phyloP scores from a whole-genome alignment of 1,140 invertebrate genomes.

The Lepidurus arcticus region DNA sequence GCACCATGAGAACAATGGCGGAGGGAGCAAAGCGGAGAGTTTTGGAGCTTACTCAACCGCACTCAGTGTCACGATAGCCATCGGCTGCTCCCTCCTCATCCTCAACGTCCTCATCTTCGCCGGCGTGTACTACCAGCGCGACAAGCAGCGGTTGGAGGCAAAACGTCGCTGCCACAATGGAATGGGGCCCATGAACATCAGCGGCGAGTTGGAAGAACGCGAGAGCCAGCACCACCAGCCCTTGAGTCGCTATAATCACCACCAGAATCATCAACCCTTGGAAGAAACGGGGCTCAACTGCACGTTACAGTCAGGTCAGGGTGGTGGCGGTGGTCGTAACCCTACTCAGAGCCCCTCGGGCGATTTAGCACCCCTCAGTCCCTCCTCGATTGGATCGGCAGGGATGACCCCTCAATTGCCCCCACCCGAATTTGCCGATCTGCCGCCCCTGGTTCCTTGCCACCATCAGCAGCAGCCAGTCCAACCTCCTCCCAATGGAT shows the following conservation, averaged over 20 bases:
- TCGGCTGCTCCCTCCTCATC: slow-evolving; percentile 82
- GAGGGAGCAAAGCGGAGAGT: slow-evolving; percentile 51
- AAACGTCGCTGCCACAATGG: slow-evolving; percentile 74
- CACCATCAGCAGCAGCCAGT: slow-evolving; percentile 21
- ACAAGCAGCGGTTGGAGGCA: slow-evolving; percentile 64
- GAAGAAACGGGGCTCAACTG: slow-evolving; percentile 36
- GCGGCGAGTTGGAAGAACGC: slow-evolving; percentile 61
- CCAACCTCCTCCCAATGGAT: slow-evolving; percentile 34
- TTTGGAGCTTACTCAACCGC: slow-evolving; percentile 82
- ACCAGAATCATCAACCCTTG: slow-evolving; percentile 37
- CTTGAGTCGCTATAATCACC: slow-evolving; percentile 37
- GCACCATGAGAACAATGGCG: neutral
- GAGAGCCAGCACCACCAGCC: slow-evolving; percentile 37
- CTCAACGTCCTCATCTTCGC: slow-evolving; percentile 88
- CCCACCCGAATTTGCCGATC: slow-evolving; percentile 41
- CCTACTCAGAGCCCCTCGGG: slow-evolving; percentile 26
- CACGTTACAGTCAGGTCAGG: slow-evolving; percentile 34
- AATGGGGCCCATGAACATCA: slow-evolving; percentile 70
- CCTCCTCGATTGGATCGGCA: slow-evolving; percentile 35
- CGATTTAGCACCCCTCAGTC: slow-evolving; percentile 33
- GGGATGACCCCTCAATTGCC: slow-evolving; percentile 37
- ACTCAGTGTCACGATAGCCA: slow-evolving; percentile 85
- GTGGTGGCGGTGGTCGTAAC: no score
- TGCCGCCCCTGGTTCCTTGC: slow-evolving; percentile 34
- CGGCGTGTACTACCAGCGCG: slow-evolving; percentile 86